Evolutionary conservation across 2,797 vertebrate species (phyloP), one percentile per base, ranked within the genome.

Genomic region (Phrynocephalus forsythii): DNA sequence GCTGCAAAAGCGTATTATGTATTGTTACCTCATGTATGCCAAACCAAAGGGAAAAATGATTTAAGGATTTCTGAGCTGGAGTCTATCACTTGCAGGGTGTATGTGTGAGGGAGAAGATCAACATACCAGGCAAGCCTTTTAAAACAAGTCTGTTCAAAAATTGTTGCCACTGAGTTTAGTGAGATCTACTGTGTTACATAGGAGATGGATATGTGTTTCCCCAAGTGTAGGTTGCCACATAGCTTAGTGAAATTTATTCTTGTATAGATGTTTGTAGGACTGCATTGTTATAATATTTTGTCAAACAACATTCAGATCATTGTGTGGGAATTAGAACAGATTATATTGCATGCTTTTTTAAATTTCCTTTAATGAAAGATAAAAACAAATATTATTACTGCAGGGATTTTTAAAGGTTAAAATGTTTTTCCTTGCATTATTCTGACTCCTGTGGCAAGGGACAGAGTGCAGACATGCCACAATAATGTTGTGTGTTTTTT

Each of bases 401-500:
- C 84, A 77, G 91, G 90, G 92, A 94, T 69, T 92, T 80, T 92
- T 90, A 94, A 95, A 95, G 93, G 93, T 95, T 84, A 92, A 94
- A 95, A 95, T 26, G 91, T 92, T 92, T 85, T 93, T 92, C 95
- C 87, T 91, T 94, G 92, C 88, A 85, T 95, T 95, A 96, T 96
- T 85, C 86, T 90, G 92, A 93, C 94, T 95, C 95, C 94, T 89
- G 94, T 96, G 95, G 95, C 94, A 95, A 94, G 95, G 94, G 94
- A 96, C 93, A 96, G 95, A 96, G 96, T 92, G 94, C 96, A 97
- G 96, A 98, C 97, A 97, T 97, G 97, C 97, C 97, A 98, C 96
- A 97, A 97, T 97, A 96, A 96, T 97, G 97, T 96, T 97, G 79
- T 63, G 78, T 20, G 24, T 2, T 50, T 63, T 82, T 96, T 96